Base-by-base conservation (phyloP, 2,797 vertebrate genomes). In the Cyclura pinguis region DNA sequence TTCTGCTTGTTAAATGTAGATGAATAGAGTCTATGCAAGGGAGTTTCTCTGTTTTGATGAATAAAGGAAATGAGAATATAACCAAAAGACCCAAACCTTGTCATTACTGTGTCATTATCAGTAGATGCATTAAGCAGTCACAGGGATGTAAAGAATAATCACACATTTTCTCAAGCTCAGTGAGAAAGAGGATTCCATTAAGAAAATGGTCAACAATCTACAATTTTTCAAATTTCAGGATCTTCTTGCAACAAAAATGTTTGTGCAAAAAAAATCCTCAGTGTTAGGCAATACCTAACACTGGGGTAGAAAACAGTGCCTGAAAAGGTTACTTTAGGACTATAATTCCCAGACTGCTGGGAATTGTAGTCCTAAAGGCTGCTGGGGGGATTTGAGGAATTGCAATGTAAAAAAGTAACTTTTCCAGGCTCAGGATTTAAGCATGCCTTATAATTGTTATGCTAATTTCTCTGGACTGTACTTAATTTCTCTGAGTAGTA, bases 1-100 rank as follows among this genome's bases (percentile, higher is more conserved):
- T 97, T 98, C 78, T 97, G 97, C 91, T 97, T 96, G 82, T 93
- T 96, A 91, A 97, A 97, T 77, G 98, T 96, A 0, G 97, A 97
- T 1, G 97, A 97, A 95, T 99, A 99, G 13, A 99, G 97, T 85
- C 98, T 98, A 93, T 99, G 98, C 67, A 99, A 96, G 1, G 99
- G 98, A 0, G 99, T 99, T 95, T 98, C 98, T 96, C 99, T 99
- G 95, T 94, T 95, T 93, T 50, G 74, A 24, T 89, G 64, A 82
- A 88, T 89, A 94, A 93, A 59, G 77, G 88, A 82, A 22, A 91
- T 55, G 84, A 76, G 77, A 78, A 78, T 32, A 42, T 64, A 92
- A 59, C 67, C 0, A 6, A 89, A 35, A 64, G n/a, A 35, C 55
- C 13, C 2, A 91, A 92, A 87, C 16, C 64, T 24, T 82, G 38